phyloP scores from a whole-genome alignment of 2,888 invertebrate species.

The Acronicta psi region DNA sequence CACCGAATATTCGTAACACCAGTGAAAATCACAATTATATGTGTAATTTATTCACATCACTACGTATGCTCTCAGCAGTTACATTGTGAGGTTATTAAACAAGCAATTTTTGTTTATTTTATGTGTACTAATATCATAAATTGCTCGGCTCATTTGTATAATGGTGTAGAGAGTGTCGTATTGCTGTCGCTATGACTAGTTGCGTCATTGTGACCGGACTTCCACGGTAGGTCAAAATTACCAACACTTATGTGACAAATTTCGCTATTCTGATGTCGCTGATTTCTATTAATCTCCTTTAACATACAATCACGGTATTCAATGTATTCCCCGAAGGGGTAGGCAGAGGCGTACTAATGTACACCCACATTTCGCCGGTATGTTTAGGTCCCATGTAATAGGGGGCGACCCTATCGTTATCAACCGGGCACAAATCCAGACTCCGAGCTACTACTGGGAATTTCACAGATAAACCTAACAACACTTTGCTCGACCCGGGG shows the following conservation, averaged over 20 bases:
- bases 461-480: too few species aligned
- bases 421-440: too few species aligned
- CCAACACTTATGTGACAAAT: conserved; percentile 10
- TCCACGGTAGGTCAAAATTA: conserved; percentile 22
- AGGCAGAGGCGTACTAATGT: too few species aligned
- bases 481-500: too few species aligned
- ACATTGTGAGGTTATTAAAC: conserved; percentile 41
- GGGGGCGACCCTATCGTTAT: too few species aligned
- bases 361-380: too few species aligned
- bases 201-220: conserved; percentile 31
- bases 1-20: conserved; percentile 63
- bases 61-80: conserved; percentile 21
- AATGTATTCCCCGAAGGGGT: too few species aligned
- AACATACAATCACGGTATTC: too few species aligned
- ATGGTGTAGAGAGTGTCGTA: conserved; percentile 50
- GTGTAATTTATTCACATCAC: conserved; percentile 59
- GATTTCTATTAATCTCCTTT: too few species aligned
- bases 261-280: too few species aligned
- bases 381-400: too few species aligned
- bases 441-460: too few species aligned
- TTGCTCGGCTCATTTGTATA: conserved; percentile 37
- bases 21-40: conserved; percentile 67
- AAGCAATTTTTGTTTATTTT: conserved; percentile 53
- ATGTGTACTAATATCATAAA: conserved; percentile 46
- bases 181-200: conserved; percentile 23